These are phyloP conservation scores for Tetragonula clypearis DNA, from an alignment of 1,140 invertebrate genomes.

Conservation along the genomic window DNA sequence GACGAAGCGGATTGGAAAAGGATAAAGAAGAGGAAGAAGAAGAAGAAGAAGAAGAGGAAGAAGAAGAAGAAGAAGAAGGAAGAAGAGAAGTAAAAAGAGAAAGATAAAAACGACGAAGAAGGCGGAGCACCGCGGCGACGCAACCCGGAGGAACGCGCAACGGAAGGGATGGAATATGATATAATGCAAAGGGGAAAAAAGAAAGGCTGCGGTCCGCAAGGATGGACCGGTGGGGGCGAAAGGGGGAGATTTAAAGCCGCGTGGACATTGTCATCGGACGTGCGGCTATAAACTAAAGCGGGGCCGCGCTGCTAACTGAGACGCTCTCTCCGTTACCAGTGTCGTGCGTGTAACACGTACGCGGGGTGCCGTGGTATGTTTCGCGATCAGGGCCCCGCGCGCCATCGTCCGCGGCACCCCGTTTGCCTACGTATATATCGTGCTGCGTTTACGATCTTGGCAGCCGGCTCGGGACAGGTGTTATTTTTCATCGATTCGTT, in stretches of 20 bases:
- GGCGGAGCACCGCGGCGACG: conserved; percentile 45
- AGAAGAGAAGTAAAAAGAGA: conserved; percentile 35
- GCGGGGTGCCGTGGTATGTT: conserved; percentile 52
- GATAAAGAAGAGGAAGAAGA: no score
- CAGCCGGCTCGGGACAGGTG: conserved; percentile 63
- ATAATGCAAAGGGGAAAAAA: conserved; percentile 69
- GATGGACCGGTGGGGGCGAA: conserved; percentile 20
- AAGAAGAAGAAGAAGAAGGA: neutral
- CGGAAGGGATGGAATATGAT: conserved; percentile 75
- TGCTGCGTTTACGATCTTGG: conserved; percentile 67
- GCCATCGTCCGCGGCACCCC: conserved; percentile 36
- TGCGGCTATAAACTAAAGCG: conserved; percentile 71
- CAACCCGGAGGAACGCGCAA: conserved; percentile 59
- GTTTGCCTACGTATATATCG: conserved; percentile 61
- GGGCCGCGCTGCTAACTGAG: conserved; percentile 64
- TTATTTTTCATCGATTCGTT: conserved; percentile 74
- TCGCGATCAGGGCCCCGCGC: conserved; percentile 20
- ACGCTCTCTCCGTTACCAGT: conserved; percentile 49
- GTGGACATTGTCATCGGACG: conserved; percentile 75
- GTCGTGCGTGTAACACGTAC: conserved; percentile 60
- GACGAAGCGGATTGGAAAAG: no score
- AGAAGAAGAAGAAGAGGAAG: no score
- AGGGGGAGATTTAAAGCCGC: conserved; percentile 70
- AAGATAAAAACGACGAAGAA: conserved; percentile 29
- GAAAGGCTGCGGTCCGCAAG: conserved; percentile 34